Conservation (phyloP, 2,113 vertebrate genomes). For the Recurvirostra avosetta region DNA sequence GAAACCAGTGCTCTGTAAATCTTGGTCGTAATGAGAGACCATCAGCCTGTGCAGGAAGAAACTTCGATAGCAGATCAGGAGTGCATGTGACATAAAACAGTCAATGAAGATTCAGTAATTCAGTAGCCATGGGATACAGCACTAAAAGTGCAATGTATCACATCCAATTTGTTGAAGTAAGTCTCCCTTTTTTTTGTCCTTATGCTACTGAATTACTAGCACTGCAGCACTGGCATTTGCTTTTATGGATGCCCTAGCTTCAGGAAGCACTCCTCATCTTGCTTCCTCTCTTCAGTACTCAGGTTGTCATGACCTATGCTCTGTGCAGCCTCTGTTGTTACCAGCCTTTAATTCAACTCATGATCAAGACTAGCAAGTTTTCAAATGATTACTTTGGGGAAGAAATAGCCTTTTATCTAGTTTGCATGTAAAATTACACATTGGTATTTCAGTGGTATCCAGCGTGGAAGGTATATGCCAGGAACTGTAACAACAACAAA, state of each 20-base stretch:
- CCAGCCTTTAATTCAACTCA: background rate
- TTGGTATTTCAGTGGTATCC: background rate
- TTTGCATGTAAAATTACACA: background rate
- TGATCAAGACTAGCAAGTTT: background rate
- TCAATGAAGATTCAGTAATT: background rate
- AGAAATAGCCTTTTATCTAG: background rate
- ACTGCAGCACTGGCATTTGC: background rate
- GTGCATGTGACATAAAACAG: background rate
- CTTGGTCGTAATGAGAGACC: background rate
- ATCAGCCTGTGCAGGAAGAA: background rate
- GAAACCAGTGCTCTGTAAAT: constrained; percentile 1
- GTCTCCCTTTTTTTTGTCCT: background rate
- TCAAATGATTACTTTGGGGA: background rate
- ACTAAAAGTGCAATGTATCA: background rate
- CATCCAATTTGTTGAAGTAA: background rate
- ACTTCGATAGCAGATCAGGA: background rate
- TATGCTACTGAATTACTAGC: background rate
- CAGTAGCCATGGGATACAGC: background rate
- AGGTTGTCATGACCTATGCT: background rate
- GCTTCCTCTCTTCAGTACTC: background rate
- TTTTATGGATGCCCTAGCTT: background rate
- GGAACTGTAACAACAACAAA: background rate
- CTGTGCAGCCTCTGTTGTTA: background rate
- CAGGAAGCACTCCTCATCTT: background rate
- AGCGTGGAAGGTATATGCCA: background rate